Conservation (phyloP, 1,140 invertebrate species). For the Druon quercuslanigerum region DNA sequence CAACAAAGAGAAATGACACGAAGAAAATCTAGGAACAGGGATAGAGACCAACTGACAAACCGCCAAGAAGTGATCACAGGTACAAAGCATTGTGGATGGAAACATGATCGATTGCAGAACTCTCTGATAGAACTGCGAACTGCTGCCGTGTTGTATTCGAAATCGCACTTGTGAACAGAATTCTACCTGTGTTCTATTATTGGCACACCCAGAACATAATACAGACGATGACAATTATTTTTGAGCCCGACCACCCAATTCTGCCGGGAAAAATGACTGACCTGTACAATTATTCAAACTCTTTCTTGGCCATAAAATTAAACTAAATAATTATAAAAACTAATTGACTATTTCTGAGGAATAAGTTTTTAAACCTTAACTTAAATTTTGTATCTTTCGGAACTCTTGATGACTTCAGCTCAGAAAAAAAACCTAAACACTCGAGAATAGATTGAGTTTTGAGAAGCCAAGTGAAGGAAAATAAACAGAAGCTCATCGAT, state of each 20-base stretch:
- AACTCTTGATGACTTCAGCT: no score
- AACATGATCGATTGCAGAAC: constrained; percentile 60
- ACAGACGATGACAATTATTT: constrained; percentile 23
- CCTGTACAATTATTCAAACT: background rate
- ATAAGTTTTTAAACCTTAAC: no score
- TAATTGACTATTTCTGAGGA: no score
- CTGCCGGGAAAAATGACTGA: constrained; percentile 14
- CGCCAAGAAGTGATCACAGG: constrained; percentile 52
- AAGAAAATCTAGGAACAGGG: constrained; percentile 6
- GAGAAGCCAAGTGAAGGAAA: constrained; percentile 10
- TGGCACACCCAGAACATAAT: constrained; percentile 21
- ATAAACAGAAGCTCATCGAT: constrained; percentile 40
- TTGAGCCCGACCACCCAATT: constrained; percentile 1
- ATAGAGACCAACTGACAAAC: constrained; percentile 38
- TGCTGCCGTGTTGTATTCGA: constrained; percentile 32
- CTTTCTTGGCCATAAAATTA: no score
- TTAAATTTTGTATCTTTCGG: no score
- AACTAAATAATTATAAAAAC: no score
- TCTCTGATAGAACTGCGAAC: constrained; percentile 51
- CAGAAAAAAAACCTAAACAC: background rate
- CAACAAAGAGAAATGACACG: constrained; percentile 15
- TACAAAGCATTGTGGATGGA: constrained; percentile 51
- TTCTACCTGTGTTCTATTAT: constrained; percentile 23
- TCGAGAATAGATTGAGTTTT: background rate
- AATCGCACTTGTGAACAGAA: constrained; percentile 18